These are phyloP conservation scores for Sebastes reedi DNA, from an alignment of 2,797 vertebrate genomes.

Conservation along the genomic window DNA sequence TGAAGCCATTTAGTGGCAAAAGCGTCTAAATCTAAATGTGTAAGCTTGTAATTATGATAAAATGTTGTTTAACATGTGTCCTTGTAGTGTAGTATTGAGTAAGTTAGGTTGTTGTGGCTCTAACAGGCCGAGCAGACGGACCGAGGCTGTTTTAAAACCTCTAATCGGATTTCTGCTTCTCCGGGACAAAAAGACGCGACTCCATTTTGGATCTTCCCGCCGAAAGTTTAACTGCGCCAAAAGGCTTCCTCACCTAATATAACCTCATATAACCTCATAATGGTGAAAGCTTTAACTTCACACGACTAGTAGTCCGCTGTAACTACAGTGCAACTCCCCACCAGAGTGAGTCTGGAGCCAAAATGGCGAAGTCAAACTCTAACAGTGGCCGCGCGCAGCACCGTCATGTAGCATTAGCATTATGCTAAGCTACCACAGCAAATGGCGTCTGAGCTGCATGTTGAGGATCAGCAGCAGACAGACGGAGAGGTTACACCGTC, in stretches of 20 bases:
- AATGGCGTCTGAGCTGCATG: conserved; percentile 73
- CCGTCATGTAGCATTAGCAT: background rate
- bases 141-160: conserved; percentile 38
- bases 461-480: conserved; percentile 25
- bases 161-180: conserved; percentile 75
- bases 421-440: conserved; percentile 49
- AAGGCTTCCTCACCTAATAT: conserved; percentile 12
- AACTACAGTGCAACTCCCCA: accelerated
- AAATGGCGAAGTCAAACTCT: background rate
- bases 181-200: conserved; percentile 79
- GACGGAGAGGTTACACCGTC: too few relatives aligned
- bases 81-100: too few relatives aligned
- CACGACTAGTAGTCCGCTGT: accelerated
- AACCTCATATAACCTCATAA: accelerated
- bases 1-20: background rate
- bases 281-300: accelerated
- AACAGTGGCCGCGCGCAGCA: background rate
- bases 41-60: background rate
- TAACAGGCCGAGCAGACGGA: background rate
- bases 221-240: conserved; percentile 72
- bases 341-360: background rate
- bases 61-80: background rate
- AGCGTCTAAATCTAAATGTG: too few relatives aligned
- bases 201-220: conserved; percentile 89
- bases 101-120: background rate